phyloP scores from a whole-genome alignment of 2,888 invertebrate genomes.

The Gisinianus flammeolus region DNA sequence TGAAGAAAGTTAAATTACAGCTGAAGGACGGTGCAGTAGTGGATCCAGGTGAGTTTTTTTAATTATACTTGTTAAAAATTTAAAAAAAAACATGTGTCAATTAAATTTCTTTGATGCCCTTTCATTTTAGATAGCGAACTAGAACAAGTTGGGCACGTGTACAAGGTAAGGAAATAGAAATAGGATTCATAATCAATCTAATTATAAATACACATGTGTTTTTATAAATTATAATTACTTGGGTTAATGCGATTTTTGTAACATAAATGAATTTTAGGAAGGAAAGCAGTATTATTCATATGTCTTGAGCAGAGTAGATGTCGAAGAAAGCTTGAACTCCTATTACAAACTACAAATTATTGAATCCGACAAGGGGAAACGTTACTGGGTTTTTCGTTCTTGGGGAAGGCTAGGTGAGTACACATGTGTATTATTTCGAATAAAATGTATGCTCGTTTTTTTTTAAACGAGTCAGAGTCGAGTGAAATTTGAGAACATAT shows the following conservation, averaged over 20 bases:
- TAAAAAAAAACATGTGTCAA: too few species aligned
- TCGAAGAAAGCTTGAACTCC: slow-evolving; percentile 86
- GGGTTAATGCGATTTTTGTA: too few species aligned
- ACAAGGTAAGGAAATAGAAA: too few species aligned
- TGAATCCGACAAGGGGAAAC: slow-evolving; percentile 70
- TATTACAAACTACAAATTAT: slow-evolving; percentile 94
- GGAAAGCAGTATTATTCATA: slow-evolving; percentile 73
- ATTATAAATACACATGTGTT: too few species aligned
- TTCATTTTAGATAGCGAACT: slow-evolving; percentile 81
- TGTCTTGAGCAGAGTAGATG: slow-evolving; percentile 83
- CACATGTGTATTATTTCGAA: too few species aligned
- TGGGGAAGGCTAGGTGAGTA: slow-evolving; percentile 95
- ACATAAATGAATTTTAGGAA: slow-evolving; percentile 54
- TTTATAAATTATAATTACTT: too few species aligned
- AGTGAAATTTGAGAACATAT: too few species aligned
- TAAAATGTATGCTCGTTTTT: too few species aligned
- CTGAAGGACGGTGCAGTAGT: slow-evolving; percentile 87
- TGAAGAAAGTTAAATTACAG: slow-evolving; percentile 67
- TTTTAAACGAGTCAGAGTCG: too few species aligned
- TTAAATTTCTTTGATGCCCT: too few species aligned
- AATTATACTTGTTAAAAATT: too few species aligned
- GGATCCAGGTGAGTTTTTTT: slow-evolving; percentile 69
- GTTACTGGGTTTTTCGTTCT: slow-evolving; percentile 81
- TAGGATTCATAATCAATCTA: too few species aligned
- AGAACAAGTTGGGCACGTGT: slow-evolving; percentile 80